Evolutionary conservation across 92 coral and sea anemone genomes (phyloP), one percentile per base, ranked within the genome.

Genomic region (Hydrozoanthus gracilis): DNA sequence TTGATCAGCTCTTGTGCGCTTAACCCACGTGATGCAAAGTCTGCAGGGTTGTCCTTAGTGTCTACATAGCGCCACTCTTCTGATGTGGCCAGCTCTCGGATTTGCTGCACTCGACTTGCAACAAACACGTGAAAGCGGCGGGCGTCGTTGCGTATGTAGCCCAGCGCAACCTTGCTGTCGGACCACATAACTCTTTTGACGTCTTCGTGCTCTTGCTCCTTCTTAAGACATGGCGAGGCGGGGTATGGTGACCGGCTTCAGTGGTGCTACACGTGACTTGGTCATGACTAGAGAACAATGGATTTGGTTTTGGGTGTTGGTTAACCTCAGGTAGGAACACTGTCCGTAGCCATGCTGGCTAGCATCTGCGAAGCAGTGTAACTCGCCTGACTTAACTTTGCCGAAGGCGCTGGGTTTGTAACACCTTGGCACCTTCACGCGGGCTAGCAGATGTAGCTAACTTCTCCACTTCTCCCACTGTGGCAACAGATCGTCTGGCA

Each of bases 271-370:
- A 18, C 92, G 89, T 13, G 94, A 71, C 79, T 92, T 92, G 60
- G 86, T 92, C 92, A 89, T 89, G 61, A 85, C 78, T 2, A 88
- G 85, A 64, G 91, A 88, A 75, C 94, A 83, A 50, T 91, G 94
- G 35, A 84, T 68, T 12, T 83, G 82, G 56, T 47, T 64, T 8
- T 74, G 47, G 65, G 76, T 49, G 73, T 88, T 76, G 84, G 47
- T 73, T 4, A 88, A 12, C 64, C 91, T 76, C 5, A 77, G 89
- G 45, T 86, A 86, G 79, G 82, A 73, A 46, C 73, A 75, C 47
- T 70, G 78, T 13, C 88, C 74, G 35, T 55, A 58, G 7, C 72
- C 74, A 39, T 86, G 14, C 56, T 71, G 39, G 51, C 84, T 86
- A 18, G 84, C 70, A 51, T 64, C 69, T 45, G 83, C 44, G 79